Evolutionary conservation across 2,888 invertebrate species (phyloP).

Genomic region (Pyrrhosoma nymphula): DNA sequence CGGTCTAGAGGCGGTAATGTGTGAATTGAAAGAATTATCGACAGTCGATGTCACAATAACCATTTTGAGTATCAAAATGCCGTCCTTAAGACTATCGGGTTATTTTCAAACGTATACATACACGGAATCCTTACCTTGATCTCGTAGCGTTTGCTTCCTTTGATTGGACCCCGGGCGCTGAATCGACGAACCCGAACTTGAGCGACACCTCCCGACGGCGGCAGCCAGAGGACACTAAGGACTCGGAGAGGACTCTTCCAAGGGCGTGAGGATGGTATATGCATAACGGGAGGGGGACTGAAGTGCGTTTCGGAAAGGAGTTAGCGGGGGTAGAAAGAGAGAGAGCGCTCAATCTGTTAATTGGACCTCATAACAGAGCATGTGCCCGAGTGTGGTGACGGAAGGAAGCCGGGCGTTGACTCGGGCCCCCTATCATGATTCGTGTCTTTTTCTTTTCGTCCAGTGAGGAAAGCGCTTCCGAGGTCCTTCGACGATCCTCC

Average conservation of each 20-base stretch:
- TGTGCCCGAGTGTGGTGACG: not conserved
- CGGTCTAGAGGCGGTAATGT: no score
- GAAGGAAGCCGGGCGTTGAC: not conserved
- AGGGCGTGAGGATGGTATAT: not conserved
- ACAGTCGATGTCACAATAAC: no score
- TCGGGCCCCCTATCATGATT: not conserved
- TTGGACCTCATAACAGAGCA: slow-evolving; percentile 32
- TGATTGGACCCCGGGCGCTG: not conserved
- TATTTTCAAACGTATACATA: not conserved
- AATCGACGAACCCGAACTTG: not conserved
- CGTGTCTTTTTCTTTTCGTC: not conserved
- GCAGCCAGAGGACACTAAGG: slow-evolving; percentile 11
- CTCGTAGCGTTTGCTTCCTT: not conserved
- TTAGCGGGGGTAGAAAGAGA: not conserved
- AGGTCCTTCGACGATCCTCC: not conserved
- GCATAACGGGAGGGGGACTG: slow-evolving; percentile 21
- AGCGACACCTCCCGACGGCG: slow-evolving; percentile 7
- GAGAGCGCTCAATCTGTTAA: not conserved
- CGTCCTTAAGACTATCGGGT: not conserved
- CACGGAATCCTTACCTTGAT: not conserved
- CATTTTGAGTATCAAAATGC: not conserved
- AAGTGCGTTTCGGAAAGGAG: not conserved
- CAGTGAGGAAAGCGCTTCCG: not conserved
- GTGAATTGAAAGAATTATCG: no score
- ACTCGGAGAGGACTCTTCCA: not conserved